Base-by-base conservation (phyloP, 2,888 invertebrate genomes). In the Dione juno region DNA sequence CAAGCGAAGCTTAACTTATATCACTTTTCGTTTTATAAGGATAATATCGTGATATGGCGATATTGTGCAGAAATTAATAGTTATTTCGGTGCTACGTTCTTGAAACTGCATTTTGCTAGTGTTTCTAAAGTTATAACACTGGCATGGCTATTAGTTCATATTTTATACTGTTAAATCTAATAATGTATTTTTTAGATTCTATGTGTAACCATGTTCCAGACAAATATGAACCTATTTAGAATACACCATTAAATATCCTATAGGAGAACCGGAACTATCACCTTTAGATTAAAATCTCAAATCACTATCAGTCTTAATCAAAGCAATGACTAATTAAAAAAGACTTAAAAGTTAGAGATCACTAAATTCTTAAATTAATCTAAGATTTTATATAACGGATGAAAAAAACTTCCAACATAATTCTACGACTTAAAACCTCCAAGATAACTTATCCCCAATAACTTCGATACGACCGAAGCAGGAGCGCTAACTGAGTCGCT, bases 391-490 rank as follows among this genome's bases (percentile, higher is more conserved):
- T 28, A 45, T 35, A 43, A 54, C 35, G 54, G 43, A 69, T 64
- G 45, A 52, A 41, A 63, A 41, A 63, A 69, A 68, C 35, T 54
- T 48, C 21, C 19, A 48, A 57, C 45, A 54, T 64, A 53, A 63
- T 54, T 54, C 40, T 45, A 54, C 63, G 53, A 54, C 45, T 61
- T 61, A 59, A 67, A 52, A 52, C 58, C 50, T 52, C 54, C 63
- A 61, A 69, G 68, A 69, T 69, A 69, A 64, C 40, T 72, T 72
- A 74, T 72, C 74, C 74, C 72, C 88, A 87, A 84, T 79, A 78
- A 74, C 77, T 77, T 80, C 83, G 82, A 84, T 82, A 85, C 83
- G 82, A 78, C 76, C 81, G 82, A 80, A 81, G 77, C 79, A 80
- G 77, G 77, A 77, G 79, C 77, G 73, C 74, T 73, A 70, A 75